Conservation (phyloP, 1,140 invertebrate species). For the Bombus balteatus region DNA sequence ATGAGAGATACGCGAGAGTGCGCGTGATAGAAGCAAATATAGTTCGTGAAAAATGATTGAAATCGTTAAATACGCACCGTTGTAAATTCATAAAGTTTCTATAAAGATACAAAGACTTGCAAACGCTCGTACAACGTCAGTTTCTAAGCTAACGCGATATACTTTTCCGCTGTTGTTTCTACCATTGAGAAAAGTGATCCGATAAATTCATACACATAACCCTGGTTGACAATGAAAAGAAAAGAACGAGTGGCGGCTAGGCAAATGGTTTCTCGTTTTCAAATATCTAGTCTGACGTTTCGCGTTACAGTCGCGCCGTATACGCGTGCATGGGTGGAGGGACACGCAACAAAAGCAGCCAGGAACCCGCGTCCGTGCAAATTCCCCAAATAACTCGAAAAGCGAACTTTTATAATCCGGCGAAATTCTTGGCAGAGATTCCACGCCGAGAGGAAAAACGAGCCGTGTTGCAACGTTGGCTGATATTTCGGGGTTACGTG, state of each 20-base stretch:
- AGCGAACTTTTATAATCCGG: constrained; percentile 39
- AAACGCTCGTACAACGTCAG: no score
- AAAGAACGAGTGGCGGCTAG: no score
- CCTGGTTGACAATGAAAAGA: background rate
- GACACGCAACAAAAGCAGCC: constrained; percentile 3
- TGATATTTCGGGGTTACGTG: background rate
- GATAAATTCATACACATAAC: background rate
- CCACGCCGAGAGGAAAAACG: background rate
- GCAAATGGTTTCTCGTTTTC: background rate
- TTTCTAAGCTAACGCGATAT: no score
- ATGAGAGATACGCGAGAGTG: no score
- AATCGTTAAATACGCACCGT: no score
- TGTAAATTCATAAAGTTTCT: no score
- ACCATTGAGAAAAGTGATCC: no score
- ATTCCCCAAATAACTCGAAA: constrained; percentile 48
- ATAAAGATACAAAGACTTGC: no score
- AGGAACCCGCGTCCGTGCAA: constrained; percentile 5
- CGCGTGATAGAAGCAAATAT: no score
- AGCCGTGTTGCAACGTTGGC: background rate
- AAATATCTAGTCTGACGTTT: background rate
- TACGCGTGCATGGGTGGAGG: background rate
- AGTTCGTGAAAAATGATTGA: no score
- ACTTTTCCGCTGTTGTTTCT: no score
- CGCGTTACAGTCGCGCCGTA: background rate
- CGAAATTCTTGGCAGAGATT: constrained; percentile 46